phyloP scores from a whole-genome alignment of 1,140 invertebrate genomes.

The Caerostris extrusa region DNA sequence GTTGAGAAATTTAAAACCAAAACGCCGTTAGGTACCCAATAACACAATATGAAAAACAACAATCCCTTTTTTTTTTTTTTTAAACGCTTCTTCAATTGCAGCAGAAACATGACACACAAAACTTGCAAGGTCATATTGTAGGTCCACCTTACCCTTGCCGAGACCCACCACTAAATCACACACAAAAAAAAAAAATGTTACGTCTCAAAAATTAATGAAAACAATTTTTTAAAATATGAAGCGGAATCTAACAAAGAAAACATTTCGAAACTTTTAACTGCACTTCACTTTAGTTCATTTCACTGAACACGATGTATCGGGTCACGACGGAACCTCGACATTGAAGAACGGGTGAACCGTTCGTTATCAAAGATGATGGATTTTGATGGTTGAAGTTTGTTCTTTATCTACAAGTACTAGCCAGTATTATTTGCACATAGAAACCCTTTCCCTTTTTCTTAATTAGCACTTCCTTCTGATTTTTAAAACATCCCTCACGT shows the following conservation, averaged over 20 bases:
- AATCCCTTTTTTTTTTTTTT: neutral
- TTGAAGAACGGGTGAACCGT: neutral
- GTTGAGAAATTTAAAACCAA: neutral
- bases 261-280: neutral
- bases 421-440: neutral
- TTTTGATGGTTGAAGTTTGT: neutral
- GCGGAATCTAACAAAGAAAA: neutral
- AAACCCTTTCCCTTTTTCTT: neutral
- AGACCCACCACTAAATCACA: conserved; percentile 9
- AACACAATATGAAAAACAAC: neutral
- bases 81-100: neutral
- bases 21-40: neutral
- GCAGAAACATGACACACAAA: neutral
- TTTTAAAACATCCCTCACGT: neutral
- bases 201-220: neutral
- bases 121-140: neutral
- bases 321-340: conserved; percentile 1
- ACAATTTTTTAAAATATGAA: neutral
- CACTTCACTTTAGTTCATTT: too few relatives aligned
- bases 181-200: neutral
- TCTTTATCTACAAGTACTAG: neutral
- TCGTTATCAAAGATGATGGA: neutral
- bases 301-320: neutral
- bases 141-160: neutral
- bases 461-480: neutral